Evolutionary conservation across 2,888 invertebrate species (phyloP).

Genomic region (Eupeodes latifasciatus): DNA sequence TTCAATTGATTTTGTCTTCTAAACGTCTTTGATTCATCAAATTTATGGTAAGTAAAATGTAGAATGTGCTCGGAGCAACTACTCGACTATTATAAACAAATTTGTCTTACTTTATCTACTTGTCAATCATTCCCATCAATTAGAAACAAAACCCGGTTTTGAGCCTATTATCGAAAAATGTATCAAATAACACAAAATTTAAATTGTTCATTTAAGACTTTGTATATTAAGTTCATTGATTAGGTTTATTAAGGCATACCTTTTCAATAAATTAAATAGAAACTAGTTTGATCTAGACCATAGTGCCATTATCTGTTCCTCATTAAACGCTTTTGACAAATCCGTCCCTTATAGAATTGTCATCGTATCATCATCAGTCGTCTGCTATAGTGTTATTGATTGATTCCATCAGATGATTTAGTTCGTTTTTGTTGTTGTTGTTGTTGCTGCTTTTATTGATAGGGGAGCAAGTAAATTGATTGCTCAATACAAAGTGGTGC

Average conservation of each 20-base stretch:
- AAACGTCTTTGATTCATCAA: too few relatives aligned
- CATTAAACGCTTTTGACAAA: neutral
- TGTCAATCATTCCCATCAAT: too few relatives aligned
- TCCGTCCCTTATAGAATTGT: neutral
- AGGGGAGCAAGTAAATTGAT: neutral
- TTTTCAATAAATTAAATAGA: neutral
- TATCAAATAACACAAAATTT: too few relatives aligned
- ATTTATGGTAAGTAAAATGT: too few relatives aligned
- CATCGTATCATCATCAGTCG: neutral
- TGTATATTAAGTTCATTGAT: too few relatives aligned
- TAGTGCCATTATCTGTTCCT: neutral
- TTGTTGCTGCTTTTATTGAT: neutral
- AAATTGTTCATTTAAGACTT: too few relatives aligned
- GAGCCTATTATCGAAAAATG: too few relatives aligned
- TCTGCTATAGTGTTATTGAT: conserved; percentile 4
- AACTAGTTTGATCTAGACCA: neutral
- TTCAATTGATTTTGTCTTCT: too few relatives aligned
- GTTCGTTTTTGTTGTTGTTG: neutral
- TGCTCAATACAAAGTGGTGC: conserved; percentile 15
- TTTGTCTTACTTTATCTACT: too few relatives aligned
- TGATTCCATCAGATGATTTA: conserved; percentile 28
- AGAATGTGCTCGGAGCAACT: too few relatives aligned
- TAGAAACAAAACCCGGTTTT: too few relatives aligned
- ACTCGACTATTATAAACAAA: too few relatives aligned
- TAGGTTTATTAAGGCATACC: neutral